These are phyloP conservation scores for Xiphorhynchus erythropygius DNA, from an alignment of 2,797 vertebrate genomes.

Conservation along the genomic window DNA sequence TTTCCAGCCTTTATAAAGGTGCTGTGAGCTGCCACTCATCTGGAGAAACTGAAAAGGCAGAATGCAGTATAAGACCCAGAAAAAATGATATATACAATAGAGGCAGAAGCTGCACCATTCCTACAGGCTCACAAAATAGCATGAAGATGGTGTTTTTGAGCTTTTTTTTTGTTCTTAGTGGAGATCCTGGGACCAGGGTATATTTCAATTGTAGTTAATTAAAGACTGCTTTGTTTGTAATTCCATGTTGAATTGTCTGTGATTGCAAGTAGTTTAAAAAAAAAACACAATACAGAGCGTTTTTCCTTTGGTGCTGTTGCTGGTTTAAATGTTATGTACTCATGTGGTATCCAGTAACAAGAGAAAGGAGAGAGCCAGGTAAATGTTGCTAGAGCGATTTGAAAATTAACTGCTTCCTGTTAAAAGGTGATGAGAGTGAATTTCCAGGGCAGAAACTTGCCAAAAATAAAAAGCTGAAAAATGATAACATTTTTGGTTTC, in stretches of 20 bases:
- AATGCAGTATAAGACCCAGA: neutral
- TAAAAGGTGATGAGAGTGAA: neutral
- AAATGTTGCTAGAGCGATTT: neutral
- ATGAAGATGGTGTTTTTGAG: neutral
- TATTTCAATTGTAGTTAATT: slow-evolving; percentile 10
- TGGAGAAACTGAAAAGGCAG: neutral
- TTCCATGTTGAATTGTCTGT: neutral
- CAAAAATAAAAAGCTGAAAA: neutral
- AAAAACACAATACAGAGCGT: neutral
- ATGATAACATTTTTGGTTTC: neutral
- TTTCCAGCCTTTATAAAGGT: neutral
- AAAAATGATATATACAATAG: neutral
- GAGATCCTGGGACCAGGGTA: neutral
- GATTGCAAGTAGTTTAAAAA: neutral
- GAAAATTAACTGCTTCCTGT: neutral
- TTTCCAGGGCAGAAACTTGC: neutral
- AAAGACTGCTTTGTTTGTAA: slow-evolving; percentile 23
- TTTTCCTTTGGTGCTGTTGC: neutral
- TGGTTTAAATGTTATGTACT: neutral
- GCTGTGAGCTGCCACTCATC: neutral
- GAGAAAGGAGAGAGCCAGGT: neutral
- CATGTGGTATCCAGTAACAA: neutral
- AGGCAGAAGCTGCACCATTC: neutral
- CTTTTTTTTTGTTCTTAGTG: neutral
- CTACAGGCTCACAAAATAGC: neutral